Conservation (phyloP, 2,113 vertebrate genomes). For the Cyprinodon variegatus region DNA sequence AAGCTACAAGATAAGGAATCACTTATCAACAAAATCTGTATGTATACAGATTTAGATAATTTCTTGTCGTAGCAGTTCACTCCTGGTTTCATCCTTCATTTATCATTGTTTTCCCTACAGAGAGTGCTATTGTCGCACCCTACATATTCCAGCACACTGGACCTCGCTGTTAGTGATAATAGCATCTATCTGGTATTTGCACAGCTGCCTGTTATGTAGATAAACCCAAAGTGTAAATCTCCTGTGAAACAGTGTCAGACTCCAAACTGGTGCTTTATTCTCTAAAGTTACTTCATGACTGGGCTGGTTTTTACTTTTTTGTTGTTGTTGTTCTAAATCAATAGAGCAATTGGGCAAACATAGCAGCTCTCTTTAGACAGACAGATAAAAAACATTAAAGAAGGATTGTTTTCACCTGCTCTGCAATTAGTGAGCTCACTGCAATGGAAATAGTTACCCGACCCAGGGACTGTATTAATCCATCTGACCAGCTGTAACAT, state of each 20-base stretch:
- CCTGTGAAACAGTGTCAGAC: background rate
- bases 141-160: background rate
- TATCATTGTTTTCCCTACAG: too few relatives aligned
- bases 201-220: background rate
- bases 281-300: background rate
- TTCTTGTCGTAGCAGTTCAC: too few relatives aligned
- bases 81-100: too few relatives aligned
- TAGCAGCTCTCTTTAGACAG: background rate
- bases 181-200: constrained; percentile 1
- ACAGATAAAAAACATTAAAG: background rate
- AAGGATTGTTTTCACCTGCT: background rate
- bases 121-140: background rate
- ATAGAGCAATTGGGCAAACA: background rate
- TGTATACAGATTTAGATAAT: too few relatives aligned
- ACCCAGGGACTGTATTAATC: too few relatives aligned
- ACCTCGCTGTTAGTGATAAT: background rate
- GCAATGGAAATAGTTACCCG: too few relatives aligned
- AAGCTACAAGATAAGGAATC: too few relatives aligned
- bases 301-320: background rate
- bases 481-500: too few relatives aligned
- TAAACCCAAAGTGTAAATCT: background rate
- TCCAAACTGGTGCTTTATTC: background rate
- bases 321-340: background rate
- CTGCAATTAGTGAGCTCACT: too few relatives aligned
- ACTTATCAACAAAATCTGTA: too few relatives aligned